A percentile compares a stretch with the other conserved stretches of the same genome.
These are phyloP conservation scores for Schizopygopsis pylzovi DNA, from an alignment of 2,797 vertebrate species.

Conservation along the genomic window DNA sequence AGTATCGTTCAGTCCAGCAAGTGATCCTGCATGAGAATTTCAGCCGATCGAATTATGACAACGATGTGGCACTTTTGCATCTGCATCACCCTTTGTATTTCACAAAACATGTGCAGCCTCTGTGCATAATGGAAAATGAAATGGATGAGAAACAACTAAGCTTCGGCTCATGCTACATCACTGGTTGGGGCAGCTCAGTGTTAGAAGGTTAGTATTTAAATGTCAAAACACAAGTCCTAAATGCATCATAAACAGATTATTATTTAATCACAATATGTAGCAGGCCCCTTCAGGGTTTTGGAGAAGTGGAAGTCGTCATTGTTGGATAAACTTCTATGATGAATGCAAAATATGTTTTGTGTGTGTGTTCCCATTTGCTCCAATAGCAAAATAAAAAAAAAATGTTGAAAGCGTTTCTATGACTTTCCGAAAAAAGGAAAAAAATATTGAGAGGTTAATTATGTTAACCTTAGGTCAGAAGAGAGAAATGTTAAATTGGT, in stretches of 20 bases:
- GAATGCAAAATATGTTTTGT: too few species aligned
- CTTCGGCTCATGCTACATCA: conserved; percentile 70
- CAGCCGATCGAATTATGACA: conserved; percentile 4
- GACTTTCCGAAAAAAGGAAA: background rate
- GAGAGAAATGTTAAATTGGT: background rate
- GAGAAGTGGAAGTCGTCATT: background rate
- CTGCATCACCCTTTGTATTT: conserved; percentile 62
- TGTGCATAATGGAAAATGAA: conserved; percentile 57
- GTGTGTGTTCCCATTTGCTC: too few species aligned
- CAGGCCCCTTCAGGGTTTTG: background rate
- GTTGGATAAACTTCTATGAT: background rate
- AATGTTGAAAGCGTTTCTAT: background rate
- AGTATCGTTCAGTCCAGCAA: conserved; percentile 57
- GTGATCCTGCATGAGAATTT: conserved; percentile 60
- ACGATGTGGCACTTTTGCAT: conserved; percentile 65
- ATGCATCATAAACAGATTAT: background rate
- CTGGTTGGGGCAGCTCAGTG: conserved; percentile 66
- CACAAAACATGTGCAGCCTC: conserved; percentile 62
- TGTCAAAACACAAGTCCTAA: background rate
- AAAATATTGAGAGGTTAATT: background rate
- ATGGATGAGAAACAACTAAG: conserved; percentile 61
- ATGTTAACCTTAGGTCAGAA: background rate
- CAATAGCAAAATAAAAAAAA: too few species aligned
- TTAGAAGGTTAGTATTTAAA: conserved; percentile 60
- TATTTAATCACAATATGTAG: background rate